Conservation (phyloP, 2,888 invertebrate genomes). For the Xylota sylvarum region DNA sequence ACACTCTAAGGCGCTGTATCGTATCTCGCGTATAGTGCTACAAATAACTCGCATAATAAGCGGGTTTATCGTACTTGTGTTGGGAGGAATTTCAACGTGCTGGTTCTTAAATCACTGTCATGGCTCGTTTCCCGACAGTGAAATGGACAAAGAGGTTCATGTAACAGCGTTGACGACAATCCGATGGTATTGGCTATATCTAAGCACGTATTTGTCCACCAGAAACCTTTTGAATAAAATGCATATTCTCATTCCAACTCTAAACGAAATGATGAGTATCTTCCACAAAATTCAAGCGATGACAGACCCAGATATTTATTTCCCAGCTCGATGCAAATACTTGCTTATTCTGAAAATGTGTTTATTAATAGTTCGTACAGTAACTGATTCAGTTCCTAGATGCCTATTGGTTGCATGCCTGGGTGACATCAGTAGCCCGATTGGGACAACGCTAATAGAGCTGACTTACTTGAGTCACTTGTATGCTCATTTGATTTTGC, state of each 20-base stretch:
- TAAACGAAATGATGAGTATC: slow-evolving; percentile 9
- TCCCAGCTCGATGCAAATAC: background rate
- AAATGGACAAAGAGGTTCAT: no score
- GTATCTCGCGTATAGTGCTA: no score
- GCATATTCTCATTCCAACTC: background rate
- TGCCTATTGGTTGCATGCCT: fast-evolving
- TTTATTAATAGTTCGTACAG: background rate
- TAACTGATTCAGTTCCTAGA: background rate
- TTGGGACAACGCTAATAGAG: slow-evolving; percentile 4
- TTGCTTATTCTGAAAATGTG: background rate
- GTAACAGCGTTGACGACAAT: no score
- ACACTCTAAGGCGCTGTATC: no score
- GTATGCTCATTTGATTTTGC: background rate
- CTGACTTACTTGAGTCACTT: background rate
- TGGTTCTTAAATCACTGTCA: no score
- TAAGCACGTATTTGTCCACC: background rate
- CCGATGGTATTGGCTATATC: no score
- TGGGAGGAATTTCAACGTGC: no score
- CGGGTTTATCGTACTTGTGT: no score
- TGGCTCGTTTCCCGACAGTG: no score
- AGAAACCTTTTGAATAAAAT: background rate
- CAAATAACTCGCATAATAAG: no score
- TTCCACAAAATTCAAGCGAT: background rate
- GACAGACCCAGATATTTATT: background rate
- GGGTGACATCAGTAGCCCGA: background rate